These are phyloP conservation scores for Labeo calbasu DNA, from an alignment of 2,797 vertebrate genomes.

Conservation along the genomic window DNA sequence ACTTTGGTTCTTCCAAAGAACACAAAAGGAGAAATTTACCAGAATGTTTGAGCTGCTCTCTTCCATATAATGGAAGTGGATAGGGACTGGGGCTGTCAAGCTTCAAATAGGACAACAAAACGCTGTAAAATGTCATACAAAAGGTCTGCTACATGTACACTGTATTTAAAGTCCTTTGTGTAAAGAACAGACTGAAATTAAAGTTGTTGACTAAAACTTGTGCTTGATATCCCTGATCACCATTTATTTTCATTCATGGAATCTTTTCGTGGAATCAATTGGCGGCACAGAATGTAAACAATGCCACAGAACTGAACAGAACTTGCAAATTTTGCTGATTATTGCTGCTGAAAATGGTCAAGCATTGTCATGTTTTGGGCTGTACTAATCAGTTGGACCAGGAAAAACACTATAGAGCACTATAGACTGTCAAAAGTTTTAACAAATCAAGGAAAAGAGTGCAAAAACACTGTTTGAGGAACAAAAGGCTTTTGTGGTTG, in stretches of 20 bases:
- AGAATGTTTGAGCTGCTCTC: neutral
- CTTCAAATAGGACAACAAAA: neutral
- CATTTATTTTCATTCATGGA: neutral
- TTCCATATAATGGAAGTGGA: neutral
- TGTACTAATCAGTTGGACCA: too few species aligned
- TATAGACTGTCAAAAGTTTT: too few species aligned
- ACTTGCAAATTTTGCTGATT: too few species aligned
- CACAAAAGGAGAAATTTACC: neutral
- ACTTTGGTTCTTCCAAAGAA: neutral
- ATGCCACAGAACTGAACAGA: too few species aligned
- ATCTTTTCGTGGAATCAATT: too few species aligned
- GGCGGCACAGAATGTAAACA: too few species aligned
- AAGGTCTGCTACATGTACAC: neutral
- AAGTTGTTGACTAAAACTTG: conserved; percentile 5
- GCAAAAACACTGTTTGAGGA: too few species aligned
- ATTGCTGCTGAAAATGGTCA: too few species aligned
- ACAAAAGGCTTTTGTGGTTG: too few species aligned
- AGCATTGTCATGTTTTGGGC: too few species aligned
- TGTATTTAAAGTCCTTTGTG: neutral
- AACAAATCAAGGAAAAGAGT: too few species aligned
- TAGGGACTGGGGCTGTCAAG: neutral
- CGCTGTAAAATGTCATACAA: neutral
- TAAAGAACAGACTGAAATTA: neutral
- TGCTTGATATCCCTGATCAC: neutral
- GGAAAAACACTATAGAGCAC: too few species aligned